phyloP scores from a whole-genome alignment of 2,113 vertebrate species.

The Elachura formosa region DNA sequence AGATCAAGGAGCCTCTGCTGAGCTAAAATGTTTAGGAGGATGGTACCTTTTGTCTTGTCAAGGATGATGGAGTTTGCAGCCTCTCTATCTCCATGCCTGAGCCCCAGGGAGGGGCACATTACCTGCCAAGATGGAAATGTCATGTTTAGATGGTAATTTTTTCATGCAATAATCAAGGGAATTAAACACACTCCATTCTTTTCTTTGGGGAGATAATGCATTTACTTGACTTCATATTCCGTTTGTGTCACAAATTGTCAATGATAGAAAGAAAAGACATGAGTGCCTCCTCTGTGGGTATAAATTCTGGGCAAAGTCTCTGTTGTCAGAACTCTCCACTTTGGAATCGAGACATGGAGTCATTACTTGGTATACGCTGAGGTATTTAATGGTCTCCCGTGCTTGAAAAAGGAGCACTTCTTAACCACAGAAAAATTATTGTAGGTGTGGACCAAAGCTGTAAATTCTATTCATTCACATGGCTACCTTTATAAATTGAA shows the following conservation, averaged over 20 bases:
- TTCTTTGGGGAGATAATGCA: not conserved
- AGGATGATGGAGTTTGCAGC: not conserved
- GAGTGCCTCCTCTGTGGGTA: not conserved
- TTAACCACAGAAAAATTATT: not conserved
- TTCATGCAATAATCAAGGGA: not conserved
- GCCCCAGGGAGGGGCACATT: not conserved
- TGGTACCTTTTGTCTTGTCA: not conserved
- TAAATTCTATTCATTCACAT: not conserved
- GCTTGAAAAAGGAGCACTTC: not conserved
- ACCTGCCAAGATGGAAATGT: not conserved
- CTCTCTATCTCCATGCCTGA: not conserved
- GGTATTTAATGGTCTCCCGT: not conserved
- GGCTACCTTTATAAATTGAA: not conserved
- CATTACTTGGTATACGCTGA: not conserved
- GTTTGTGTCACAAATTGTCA: not conserved
- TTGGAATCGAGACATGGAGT: not conserved
- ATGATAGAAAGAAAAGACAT: not conserved
- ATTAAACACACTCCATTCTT: not conserved
- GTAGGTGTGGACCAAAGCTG: not conserved
- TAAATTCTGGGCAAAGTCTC: not conserved
- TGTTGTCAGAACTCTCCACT: not conserved
- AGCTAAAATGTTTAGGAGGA: not conserved
- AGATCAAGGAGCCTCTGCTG: not conserved
- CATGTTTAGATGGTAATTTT: not conserved
- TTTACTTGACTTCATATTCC: not conserved